Percentiles rank a stretch among this genome's conserved stretches.
Conservation (phyloP, 2,113 vertebrate genomes). For the Tachysurus fulvidraco region DNA sequence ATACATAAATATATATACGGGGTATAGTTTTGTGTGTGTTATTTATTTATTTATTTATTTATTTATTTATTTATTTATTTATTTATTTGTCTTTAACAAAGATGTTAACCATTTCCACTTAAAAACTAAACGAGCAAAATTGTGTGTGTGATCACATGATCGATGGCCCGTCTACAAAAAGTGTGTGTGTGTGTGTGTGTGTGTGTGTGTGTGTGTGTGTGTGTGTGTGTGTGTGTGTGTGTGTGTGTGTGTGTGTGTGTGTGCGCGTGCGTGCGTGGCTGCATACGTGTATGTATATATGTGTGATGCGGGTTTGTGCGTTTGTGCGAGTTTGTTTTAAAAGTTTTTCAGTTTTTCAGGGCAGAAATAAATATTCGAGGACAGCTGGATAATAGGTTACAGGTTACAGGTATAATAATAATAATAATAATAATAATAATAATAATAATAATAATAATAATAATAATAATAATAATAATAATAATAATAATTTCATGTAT, state of each 20-base stretch:
- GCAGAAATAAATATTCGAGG: slow-evolving; percentile 45
- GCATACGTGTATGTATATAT: background rate
- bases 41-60: background rate
- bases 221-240: too few species aligned
- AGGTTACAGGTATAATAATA: background rate
- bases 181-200: background rate
- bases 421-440: background rate
- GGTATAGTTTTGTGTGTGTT: background rate
- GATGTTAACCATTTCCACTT: background rate
- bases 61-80: background rate
- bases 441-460: background rate
- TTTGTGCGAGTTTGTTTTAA: slow-evolving; percentile 49
- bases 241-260: background rate
- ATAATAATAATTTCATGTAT: background rate
- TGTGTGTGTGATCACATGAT: background rate
- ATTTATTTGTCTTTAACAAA: too few species aligned
- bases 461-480: background rate
- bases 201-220: too few species aligned
- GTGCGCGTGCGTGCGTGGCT: too few species aligned
- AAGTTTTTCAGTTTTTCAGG: slow-evolving; percentile 44
- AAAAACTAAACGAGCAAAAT: background rate
- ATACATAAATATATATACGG: background rate
- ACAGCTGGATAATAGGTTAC: background rate
- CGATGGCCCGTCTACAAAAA: background rate
- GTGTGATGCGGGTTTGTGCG: slow-evolving; percentile 12